Percentiles rank a stretch among this genome's conserved stretches.
Evolutionary conservation across 2,888 invertebrate species (phyloP).

Genomic region (Melolontha melolontha): DNA sequence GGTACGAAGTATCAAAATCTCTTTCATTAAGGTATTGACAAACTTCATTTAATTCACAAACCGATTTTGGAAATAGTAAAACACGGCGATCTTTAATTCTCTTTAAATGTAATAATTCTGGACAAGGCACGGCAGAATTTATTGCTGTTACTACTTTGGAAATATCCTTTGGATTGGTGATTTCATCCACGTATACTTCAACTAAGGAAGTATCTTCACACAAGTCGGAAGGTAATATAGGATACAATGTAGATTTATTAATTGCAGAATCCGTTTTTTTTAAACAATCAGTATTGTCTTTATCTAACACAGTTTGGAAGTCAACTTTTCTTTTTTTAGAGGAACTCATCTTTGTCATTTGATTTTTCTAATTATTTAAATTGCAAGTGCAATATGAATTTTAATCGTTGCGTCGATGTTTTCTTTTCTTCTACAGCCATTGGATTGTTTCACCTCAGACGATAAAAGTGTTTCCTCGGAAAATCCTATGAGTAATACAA

Average conservation of each 20-base stretch:
- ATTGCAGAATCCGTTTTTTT: background rate
- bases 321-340: conserved; percentile 46
- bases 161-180: conserved; percentile 72
- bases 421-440: no score
- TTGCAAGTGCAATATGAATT: background rate
- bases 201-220: conserved; percentile 66
- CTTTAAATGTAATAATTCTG: conserved; percentile 78
- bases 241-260: conserved; percentile 49
- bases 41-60: conserved; percentile 53
- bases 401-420: background rate
- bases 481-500: conserved; percentile 31
- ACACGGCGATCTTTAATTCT: conserved; percentile 74
- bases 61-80: conserved; percentile 67
- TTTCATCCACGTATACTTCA: conserved; percentile 72
- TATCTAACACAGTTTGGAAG: background rate
- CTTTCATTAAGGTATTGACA: conserved; percentile 62
- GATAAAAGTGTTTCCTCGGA: background rate
- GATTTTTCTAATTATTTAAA: no score
- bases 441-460: no score
- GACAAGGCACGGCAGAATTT: conserved; percentile 71
- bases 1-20: conserved; percentile 67
- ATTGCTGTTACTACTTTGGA: conserved; percentile 73
- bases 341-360: conserved; percentile 26
- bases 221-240: conserved; percentile 71
- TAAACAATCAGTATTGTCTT: background rate